Conservation (phyloP, 2,888 invertebrate genomes). For the Pediacus dermestoides region DNA sequence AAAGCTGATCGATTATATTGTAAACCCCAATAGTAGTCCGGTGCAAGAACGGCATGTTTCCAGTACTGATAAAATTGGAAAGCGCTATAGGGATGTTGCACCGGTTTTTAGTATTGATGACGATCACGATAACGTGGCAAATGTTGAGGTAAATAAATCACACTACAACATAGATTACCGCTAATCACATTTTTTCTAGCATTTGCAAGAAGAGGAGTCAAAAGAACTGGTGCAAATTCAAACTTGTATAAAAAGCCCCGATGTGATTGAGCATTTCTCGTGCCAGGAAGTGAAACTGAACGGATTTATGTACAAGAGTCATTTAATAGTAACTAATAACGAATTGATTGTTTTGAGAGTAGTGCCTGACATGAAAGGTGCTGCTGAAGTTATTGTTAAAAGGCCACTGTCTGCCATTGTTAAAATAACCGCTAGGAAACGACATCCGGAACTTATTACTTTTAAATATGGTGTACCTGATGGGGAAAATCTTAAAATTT, state of each 20-base stretch:
- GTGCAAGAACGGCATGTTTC: constrained; percentile 78
- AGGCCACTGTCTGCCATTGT: constrained; percentile 88
- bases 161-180: neutral
- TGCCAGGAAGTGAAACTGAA: constrained; percentile 91
- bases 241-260: constrained; percentile 76
- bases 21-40: constrained; percentile 67
- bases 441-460: constrained; percentile 92
- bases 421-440: constrained; percentile 95
- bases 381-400: constrained; percentile 81
- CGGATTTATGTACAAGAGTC: constrained; percentile 84
- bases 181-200: constrained; percentile 30
- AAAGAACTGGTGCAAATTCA: constrained; percentile 79
- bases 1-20: constrained; percentile 88
- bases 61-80: constrained; percentile 78
- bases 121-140: constrained; percentile 63
- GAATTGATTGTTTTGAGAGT: constrained; percentile 85
- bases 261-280: constrained; percentile 80
- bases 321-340: constrained; percentile 78
- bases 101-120: constrained; percentile 95
- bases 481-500: constrained; percentile 74
- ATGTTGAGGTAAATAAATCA: constrained; percentile 44
- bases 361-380: constrained; percentile 69
- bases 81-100: constrained; percentile 82
- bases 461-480: constrained; percentile 91
- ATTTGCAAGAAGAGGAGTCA: constrained; percentile 58